Evolutionary conservation across 2,888 invertebrate genomes (phyloP).

Genomic region (Punctoribates punctum): DNA sequence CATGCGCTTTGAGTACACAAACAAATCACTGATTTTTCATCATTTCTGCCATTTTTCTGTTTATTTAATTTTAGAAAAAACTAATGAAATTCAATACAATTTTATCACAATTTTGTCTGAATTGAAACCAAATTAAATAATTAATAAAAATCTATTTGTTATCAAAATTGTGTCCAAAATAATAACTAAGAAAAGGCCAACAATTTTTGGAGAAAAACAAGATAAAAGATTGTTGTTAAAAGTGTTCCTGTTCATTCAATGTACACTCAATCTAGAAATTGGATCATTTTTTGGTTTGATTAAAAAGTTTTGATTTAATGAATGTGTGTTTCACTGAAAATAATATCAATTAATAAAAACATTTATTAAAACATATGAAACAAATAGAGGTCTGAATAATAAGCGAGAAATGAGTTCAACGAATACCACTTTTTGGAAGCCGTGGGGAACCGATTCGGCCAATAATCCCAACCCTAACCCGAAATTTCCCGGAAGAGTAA

Average conservation of each 20-base stretch:
- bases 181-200: no score
- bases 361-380: neutral
- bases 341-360: neutral
- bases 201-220: no score
- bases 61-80: neutral
- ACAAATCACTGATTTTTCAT: conserved; percentile 5
- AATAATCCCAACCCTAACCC: neutral
- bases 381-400: neutral
- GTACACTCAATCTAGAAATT: no score
- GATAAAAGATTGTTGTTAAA: no score
- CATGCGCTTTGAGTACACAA: conserved; percentile 5
- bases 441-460: neutral
- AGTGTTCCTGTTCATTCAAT: no score
- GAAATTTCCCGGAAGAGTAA: conserved; percentile 41
- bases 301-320: neutral
- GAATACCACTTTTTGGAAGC: conserved; percentile 25
- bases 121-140: neutral
- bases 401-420: neutral
- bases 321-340: neutral
- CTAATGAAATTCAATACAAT: neutral
- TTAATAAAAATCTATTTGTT: neutral
- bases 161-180: neutral
- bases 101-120: neutral
- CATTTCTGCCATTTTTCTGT: conserved; percentile 13
- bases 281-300: neutral